Evolutionary conservation across 2,888 invertebrate genomes (phyloP), one percentile per base, ranked within the genome.

Genomic region (Apamea monoglypha): DNA sequence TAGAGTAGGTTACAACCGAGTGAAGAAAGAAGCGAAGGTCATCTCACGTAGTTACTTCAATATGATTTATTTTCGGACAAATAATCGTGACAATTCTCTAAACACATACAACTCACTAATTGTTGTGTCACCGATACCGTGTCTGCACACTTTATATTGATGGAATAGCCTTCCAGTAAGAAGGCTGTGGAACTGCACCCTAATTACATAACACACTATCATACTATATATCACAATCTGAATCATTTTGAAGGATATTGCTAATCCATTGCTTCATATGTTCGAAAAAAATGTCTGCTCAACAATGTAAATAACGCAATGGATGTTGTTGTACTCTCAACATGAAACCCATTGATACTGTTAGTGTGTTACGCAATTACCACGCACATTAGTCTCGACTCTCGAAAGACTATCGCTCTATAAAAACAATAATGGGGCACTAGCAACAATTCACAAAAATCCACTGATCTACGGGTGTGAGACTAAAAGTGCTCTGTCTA

Each of bases 1-100:
- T 44, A 40, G 12, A 18, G 44, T 53, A 32, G 6, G 21, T n/a
- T 18, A n/a, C 36, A 29, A 8, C 10, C 16, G 1, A 7, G 21
- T 61, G 25, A 40, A 70, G 40, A 79, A 70, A 61, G 32, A 53
- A 61, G 10, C 40, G 7, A 78, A 53, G n/a, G 29, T 79, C 29
- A 78, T 14, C 2, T 50, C 2, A 18, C 5, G 14, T 29, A 29
- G 36, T 66, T 29, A n/a, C 16, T 53, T 53, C 25, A 47, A 25
- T 25, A 59, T 67, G 3, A 47, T 68, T 25, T 61, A 68, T 72
- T 80, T 56, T 66, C 29, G 10, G 29, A 10, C 10, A 16, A 25
- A 25, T 40, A 44, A 29, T 47, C 64, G 73, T 79, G 63, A 47
- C 25, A 73, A 29, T 80, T 80, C 56, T 63, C 3, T 29, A 56